Evolutionary conservation across 2,888 invertebrate genomes (phyloP).

Genomic region (Macroteleia sp.): DNA sequence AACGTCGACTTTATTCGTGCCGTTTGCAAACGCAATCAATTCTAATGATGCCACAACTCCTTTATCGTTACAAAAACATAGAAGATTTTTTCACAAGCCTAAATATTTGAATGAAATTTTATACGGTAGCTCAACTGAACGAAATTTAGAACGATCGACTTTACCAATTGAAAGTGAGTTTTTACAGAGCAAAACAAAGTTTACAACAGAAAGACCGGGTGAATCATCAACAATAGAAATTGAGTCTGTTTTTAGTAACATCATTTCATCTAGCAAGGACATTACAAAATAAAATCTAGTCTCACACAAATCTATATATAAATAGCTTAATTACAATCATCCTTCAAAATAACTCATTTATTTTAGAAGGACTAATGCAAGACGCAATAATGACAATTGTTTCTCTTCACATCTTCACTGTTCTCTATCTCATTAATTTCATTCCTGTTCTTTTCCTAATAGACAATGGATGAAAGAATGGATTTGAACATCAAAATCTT

Average conservation of each 20-base stretch:
- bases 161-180: conserved; percentile 82
- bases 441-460: conserved; percentile 62
- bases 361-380: conserved; percentile 26
- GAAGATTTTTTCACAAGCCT: conserved; percentile 26
- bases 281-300: conserved; percentile 64
- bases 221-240: conserved; percentile 82
- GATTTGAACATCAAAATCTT: conserved; percentile 42
- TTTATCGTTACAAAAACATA: neutral
- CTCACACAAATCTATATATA: conserved; percentile 33
- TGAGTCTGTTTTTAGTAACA: conserved; percentile 81
- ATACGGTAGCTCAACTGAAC: conserved; percentile 68
- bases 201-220: conserved; percentile 76
- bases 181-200: conserved; percentile 65
- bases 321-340: conserved; percentile 27
- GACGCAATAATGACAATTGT: conserved; percentile 35
- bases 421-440: conserved; percentile 47
- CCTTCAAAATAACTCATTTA: conserved; percentile 25
- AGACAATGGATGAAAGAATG: conserved; percentile 46
- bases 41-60: conserved; percentile 47
- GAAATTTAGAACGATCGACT: conserved; percentile 77
- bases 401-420: neutral
- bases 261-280: conserved; percentile 68
- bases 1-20: conserved; percentile 77
- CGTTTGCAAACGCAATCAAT: conserved; percentile 52
- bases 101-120: conserved; percentile 74